phyloP scores from a whole-genome alignment of 2,888 invertebrate genomes.

The Lycocerus yunnanus region DNA sequence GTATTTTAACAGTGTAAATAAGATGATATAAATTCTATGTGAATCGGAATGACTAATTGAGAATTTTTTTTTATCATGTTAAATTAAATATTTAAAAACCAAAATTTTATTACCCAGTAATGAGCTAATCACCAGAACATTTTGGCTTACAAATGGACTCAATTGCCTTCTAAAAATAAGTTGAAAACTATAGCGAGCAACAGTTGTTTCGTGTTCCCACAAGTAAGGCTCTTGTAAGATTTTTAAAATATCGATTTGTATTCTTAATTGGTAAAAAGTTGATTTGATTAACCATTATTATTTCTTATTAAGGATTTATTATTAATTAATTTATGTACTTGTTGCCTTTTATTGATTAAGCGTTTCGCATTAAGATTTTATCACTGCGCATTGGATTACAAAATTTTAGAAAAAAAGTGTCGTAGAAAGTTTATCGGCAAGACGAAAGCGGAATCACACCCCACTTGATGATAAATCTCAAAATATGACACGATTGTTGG shows the following conservation, averaged over 20 bases:
- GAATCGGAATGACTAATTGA: neutral
- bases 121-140: neutral
- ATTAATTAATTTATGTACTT: neutral
- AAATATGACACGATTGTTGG: neutral
- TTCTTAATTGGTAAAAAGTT: neutral
- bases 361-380: neutral
- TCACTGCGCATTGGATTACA: neutral
- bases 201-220: neutral
- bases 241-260: neutral
- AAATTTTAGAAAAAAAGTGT: neutral
- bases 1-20: neutral
- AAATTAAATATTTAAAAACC: neutral
- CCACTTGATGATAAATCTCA: neutral
- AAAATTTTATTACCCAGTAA: neutral
- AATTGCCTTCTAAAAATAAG: slow-evolving; percentile 2
- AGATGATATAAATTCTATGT: neutral
- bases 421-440: neutral
- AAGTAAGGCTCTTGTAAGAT: neutral
- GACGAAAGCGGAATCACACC: neutral
- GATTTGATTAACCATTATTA: slow-evolving; percentile 1
- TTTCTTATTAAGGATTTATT: slow-evolving; percentile 3
- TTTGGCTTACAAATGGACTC: neutral
- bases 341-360: neutral
- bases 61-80: neutral
- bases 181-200: neutral